These are phyloP conservation scores for Thinocorus orbignyianus DNA, from an alignment of 2,113 vertebrate genomes.

Conservation along the genomic window DNA sequence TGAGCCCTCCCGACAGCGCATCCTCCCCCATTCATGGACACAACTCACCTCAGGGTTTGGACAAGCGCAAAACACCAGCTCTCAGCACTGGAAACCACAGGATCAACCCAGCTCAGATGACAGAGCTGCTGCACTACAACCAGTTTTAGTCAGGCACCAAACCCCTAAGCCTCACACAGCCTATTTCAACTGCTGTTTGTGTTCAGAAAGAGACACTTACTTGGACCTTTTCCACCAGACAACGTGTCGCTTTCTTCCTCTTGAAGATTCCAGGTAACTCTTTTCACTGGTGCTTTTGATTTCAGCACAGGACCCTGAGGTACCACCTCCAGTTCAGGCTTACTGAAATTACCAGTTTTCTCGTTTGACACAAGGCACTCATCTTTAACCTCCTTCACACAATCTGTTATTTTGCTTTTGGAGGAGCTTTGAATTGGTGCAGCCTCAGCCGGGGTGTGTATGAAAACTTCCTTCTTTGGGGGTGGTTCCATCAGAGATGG, in stretches of 20 bases:
- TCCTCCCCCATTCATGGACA: not conserved
- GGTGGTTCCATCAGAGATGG: slow-evolving; percentile 30
- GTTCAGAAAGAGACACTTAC: slow-evolving; percentile 72
- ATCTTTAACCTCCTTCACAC: slow-evolving; percentile 17
- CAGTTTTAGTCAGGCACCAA: not conserved
- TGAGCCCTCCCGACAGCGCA: not conserved
- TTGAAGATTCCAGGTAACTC: slow-evolving; percentile 97
- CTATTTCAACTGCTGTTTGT: not conserved
- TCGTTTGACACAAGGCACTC: slow-evolving; percentile 13
- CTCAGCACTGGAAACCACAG: not conserved
- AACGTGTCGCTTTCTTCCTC: slow-evolving; percentile 70
- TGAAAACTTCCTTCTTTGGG: slow-evolving; percentile 34
- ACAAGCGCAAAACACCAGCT: not conserved
- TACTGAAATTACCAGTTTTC: not conserved
- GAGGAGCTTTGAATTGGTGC: not conserved
- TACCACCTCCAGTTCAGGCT: slow-evolving; percentile 51
- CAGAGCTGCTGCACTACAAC: not conserved
- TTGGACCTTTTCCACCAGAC: slow-evolving; percentile 76
- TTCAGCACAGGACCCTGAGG: slow-evolving; percentile 62
- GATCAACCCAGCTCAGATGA: not conserved
- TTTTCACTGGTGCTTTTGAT: slow-evolving; percentile 85
- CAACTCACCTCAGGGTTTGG: not conserved
- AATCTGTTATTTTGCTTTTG: not conserved
- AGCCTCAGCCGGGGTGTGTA: slow-evolving; percentile 14
- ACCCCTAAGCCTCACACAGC: not conserved